phyloP scores from a whole-genome alignment of 1,140 invertebrate genomes.

The Solenopsis fugax region DNA sequence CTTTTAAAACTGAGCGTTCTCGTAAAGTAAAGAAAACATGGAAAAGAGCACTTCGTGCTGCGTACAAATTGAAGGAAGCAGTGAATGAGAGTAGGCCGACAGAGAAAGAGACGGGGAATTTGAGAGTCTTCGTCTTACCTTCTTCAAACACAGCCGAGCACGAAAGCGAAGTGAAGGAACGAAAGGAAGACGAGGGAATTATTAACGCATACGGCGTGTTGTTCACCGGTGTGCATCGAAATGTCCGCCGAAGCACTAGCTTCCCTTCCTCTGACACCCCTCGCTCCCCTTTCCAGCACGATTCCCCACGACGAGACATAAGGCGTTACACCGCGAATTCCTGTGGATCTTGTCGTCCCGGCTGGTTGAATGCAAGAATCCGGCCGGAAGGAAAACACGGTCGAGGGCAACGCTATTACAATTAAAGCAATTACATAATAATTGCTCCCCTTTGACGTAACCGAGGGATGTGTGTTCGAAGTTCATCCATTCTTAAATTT shows the following conservation, averaged over 20 bases:
- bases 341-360: conserved; percentile 37
- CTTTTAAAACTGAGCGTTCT: not conserved
- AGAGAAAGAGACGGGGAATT: not conserved
- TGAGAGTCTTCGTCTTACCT: conserved; percentile 31
- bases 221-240: conserved; percentile 76
- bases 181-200: conserved; percentile 73
- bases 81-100: not conserved
- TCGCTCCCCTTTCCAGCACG: not conserved
- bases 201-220: conserved; percentile 70
- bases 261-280: conserved; percentile 42
- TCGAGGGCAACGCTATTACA: conserved; percentile 17
- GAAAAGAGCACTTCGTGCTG: not conserved
- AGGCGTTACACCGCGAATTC: conserved; percentile 55
- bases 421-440: conserved; percentile 32
- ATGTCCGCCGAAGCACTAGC: conserved; percentile 66
- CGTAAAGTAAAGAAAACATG: not conserved
- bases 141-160: conserved; percentile 66
- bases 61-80: conserved; percentile 29
- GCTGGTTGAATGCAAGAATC: conserved; percentile 38
- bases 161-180: conserved; percentile 76
- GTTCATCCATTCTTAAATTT: not conserved
- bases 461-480: not conserved
- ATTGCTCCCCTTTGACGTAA: not conserved
- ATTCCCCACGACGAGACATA: conserved; percentile 45
- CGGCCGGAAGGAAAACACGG: conserved; percentile 41